Evolutionary conservation across 2,797 vertebrate genomes (phyloP).

Genomic region (Bradypodion pumilum): DNA sequence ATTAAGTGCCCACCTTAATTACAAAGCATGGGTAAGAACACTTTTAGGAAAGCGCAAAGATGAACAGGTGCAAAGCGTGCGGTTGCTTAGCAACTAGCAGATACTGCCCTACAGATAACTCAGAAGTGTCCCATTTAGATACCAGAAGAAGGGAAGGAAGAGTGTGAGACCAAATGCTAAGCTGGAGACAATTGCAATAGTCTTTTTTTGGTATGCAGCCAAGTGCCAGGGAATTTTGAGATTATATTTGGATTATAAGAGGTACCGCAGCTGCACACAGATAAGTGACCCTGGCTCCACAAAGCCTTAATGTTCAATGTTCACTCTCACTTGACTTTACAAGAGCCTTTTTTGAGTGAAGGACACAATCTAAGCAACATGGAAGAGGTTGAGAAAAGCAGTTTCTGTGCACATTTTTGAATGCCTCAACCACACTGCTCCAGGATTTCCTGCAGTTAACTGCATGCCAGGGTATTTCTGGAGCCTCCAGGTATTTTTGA

Average conservation of each 20-base stretch:
- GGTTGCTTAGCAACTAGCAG: conserved; percentile 1
- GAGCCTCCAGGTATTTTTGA: no score
- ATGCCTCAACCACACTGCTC: no score
- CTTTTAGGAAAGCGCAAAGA: conserved; percentile 11
- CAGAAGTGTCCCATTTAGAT: neutral
- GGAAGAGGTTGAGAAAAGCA: neutral
- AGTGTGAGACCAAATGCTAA: neutral
- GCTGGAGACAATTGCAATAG: neutral
- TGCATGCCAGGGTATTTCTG: no score
- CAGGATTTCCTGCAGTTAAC: no score
- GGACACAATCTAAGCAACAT: neutral
- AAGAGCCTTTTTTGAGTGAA: neutral
- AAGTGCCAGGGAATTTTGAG: neutral
- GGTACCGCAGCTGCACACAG: no score
- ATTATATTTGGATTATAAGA: neutral
- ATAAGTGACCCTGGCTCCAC: no score
- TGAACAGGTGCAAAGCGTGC: conserved; percentile 37
- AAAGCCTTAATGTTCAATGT: no score
- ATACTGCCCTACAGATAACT: fast-evolving
- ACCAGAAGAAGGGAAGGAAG: neutral
- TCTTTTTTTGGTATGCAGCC: no score
- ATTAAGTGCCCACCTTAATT: neutral
- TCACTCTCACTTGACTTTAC: neutral
- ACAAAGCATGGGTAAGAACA: neutral
- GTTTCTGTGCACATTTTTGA: neutral